Conservation (phyloP, 2,888 invertebrate species). For the Sussaba pulchella region DNA sequence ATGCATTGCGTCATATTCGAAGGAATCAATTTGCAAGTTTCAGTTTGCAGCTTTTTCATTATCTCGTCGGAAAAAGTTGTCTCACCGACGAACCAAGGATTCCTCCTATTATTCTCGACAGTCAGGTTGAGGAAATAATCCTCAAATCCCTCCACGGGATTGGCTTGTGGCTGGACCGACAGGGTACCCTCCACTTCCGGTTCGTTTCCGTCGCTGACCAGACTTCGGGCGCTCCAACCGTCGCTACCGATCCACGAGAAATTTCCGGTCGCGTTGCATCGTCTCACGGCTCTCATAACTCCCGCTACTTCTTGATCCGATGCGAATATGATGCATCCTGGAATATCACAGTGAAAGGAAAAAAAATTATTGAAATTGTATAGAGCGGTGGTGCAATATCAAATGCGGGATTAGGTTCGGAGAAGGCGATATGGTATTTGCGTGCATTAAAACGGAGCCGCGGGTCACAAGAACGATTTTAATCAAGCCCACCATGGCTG, state of each 20-base stretch:
- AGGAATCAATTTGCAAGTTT: too few relatives aligned
- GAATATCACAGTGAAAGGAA: conserved; percentile 19
- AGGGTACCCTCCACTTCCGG: conserved; percentile 96
- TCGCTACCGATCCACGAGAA: conserved; percentile 99
- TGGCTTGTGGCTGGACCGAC: conserved; percentile 97
- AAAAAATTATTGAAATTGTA: conserved; percentile 13
- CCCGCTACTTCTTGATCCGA: conserved; percentile 99
- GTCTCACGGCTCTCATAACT: conserved; percentile 96
- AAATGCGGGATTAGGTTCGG: not conserved
- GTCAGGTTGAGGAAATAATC: conserved; percentile 94
- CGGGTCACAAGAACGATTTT: conserved; percentile 31
- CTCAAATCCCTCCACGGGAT: conserved; percentile 94
- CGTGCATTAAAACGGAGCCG: not conserved
- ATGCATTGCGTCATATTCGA: too few relatives aligned
- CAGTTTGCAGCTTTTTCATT: too few relatives aligned
- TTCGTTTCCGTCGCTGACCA: conserved; percentile 94
- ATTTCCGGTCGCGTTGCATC: conserved; percentile 93
- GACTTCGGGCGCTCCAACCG: conserved; percentile 96
- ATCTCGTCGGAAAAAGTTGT: conserved; percentile 65
- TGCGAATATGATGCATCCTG: conserved; percentile 97
- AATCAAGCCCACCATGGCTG: conserved; percentile 15
- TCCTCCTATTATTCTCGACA: conserved; percentile 94
- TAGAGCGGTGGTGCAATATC: not conserved
- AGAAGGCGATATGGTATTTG: not conserved
- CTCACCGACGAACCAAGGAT: conserved; percentile 98